Evolutionary conservation across 2,797 vertebrate genomes (phyloP).

Genomic region (Acestrorhynchus altus): DNA sequence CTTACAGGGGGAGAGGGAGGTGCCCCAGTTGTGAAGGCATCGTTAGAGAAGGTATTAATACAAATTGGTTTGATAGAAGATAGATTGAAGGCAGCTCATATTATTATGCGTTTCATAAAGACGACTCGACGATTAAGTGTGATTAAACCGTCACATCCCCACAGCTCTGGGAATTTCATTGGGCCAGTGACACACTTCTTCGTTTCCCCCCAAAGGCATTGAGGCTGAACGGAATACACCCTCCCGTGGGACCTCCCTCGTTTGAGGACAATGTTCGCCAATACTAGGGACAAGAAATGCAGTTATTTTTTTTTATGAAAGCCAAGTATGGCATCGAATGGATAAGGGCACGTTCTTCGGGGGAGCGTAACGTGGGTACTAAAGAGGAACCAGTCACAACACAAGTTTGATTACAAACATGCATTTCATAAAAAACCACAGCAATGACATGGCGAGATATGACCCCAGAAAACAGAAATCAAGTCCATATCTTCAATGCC

Average conservation of each 20-base stretch:
- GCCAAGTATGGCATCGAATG: constrained; percentile 72
- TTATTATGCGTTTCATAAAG: constrained; percentile 75
- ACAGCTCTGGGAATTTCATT: constrained; percentile 68
- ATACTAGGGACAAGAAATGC: constrained; percentile 64
- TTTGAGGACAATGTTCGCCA: constrained; percentile 70
- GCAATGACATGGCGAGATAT: constrained; percentile 73
- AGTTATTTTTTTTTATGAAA: constrained; percentile 72
- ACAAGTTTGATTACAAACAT: constrained; percentile 72
- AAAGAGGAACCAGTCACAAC: constrained; percentile 78
- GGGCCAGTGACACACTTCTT: constrained; percentile 62
- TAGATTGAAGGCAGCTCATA: constrained; percentile 76
- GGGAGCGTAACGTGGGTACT: constrained; percentile 64
- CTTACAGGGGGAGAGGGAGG: constrained; percentile 23
- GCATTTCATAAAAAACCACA: constrained; percentile 73
- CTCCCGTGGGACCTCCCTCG: constrained; percentile 54
- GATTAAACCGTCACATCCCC: constrained; percentile 61
- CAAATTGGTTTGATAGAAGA: constrained; percentile 75
- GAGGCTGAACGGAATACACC: constrained; percentile 71
- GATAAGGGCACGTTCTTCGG: constrained; percentile 51
- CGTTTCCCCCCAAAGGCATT: constrained; percentile 70
- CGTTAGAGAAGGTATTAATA: constrained; percentile 76
- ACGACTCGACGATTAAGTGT: constrained; percentile 72
- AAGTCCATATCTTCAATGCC: constrained; percentile 75
- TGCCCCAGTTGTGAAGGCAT: constrained; percentile 69
- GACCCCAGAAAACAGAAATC: constrained; percentile 48